These are phyloP conservation scores for Mylabris sibirica DNA, from an alignment of 2,888 invertebrate species.

Conservation along the genomic window DNA sequence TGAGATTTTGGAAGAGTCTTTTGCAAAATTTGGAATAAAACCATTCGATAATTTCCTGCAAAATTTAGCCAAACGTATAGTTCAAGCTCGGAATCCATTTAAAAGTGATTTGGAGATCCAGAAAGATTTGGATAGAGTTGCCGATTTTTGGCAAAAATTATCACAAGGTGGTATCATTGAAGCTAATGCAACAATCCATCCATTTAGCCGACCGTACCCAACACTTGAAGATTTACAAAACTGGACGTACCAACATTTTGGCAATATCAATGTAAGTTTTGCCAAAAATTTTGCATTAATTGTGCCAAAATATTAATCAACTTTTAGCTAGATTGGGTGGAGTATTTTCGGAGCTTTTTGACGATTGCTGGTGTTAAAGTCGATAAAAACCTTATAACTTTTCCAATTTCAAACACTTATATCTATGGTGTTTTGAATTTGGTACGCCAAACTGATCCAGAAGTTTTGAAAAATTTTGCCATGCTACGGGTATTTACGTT, in stretches of 20 bases:
- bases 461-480: conserved; percentile 54
- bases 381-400: conserved; percentile 45
- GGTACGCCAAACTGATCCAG: conserved; percentile 47
- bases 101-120: conserved; percentile 41
- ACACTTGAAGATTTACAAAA: conserved; percentile 40
- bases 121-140: conserved; percentile 43
- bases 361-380: conserved; percentile 49
- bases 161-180: conserved; percentile 45
- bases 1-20: conserved; percentile 20
- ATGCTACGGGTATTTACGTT: conserved; percentile 54
- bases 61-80: conserved; percentile 35
- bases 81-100: conserved; percentile 35
- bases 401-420: conserved; percentile 30
- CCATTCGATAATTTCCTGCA: conserved; percentile 40
- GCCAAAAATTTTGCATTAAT: not conserved
- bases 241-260: conserved; percentile 47
- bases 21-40: conserved; percentile 4
- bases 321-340: conserved; percentile 57
- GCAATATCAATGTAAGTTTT: conserved; percentile 39
- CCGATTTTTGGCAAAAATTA: conserved; percentile 46
- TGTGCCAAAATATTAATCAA: not conserved
- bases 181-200: not conserved
- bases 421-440: conserved; percentile 54
- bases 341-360: conserved; percentile 52
- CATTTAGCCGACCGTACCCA: not conserved